Base-by-base conservation (phyloP, 2,113 vertebrate genomes). In the Epinephelus moara region DNA sequence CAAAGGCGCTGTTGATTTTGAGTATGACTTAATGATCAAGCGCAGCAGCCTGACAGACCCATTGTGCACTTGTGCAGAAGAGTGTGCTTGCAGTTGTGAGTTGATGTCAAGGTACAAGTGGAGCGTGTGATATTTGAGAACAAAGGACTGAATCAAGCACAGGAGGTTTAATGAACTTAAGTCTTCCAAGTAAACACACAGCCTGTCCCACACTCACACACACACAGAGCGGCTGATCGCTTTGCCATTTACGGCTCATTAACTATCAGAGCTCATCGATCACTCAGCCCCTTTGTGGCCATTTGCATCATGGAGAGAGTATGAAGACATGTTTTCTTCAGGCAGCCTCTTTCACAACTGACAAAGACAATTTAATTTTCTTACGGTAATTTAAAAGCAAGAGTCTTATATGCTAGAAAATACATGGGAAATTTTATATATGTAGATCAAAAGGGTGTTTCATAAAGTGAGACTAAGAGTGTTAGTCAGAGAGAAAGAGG, bases 251-350 rank as follows among this genome's bases (percentile, higher is more conserved):
- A 57, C 7, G 10, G 52, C 53, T 86, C 71, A 69, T 85, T 86
- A 86, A 75, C 71, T 17, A 59, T n/a, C 53, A 6, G n/a, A 74
- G 45, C 77, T 88, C 68, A 80, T 86, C 53, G 69, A 89, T 80
- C 67, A 53, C 60, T 72, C 73, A 7, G 60, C 40, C 14, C 1
- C 61, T 61, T 27, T 72, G 63, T 27, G 77, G 14, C 17, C 19
- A 1, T 25, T 60, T 25, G 30, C 25, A 33, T 23, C 57, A 25
- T 55, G 27, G 45, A n/a, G 10, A 66, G 23, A 74, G 11, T 27
- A 30, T 57, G 40, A 23, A 66, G 40, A 49, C 18, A 3, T 53
- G 62, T 53, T 30, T n/a, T 37, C 61, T 23, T 40, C 23, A 11
- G 60, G 9, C 2, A 15, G 17, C 4, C 23, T 68, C 15, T 60